Evolutionary conservation across 2,888 invertebrate species (phyloP).

Genomic region (Lepidocyrtoides sp.): DNA sequence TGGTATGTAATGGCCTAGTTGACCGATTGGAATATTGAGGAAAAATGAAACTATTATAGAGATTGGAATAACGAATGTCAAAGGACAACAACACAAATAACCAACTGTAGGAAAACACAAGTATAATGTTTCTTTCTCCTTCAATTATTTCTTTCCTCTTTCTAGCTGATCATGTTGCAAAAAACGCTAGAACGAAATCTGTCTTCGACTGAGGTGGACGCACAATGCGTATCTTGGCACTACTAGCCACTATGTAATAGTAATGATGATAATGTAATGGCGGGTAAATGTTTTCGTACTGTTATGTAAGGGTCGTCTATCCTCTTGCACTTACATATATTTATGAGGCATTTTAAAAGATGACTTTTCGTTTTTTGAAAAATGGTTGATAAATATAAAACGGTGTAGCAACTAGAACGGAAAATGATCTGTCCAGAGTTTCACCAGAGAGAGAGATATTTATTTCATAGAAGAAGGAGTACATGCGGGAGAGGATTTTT

Average conservation of each 20-base stretch:
- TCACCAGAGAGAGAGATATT: slow-evolving; percentile 17
- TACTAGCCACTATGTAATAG: no score
- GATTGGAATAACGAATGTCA: slow-evolving; percentile 35
- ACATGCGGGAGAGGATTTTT: background rate
- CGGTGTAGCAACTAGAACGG: slow-evolving; percentile 55
- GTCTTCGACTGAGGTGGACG: no score
- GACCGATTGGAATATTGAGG: background rate
- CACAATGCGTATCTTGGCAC: no score
- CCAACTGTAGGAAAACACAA: background rate
- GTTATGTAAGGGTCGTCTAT: no score
- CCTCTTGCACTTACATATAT: no score
- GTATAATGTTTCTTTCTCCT: slow-evolving; percentile 56
- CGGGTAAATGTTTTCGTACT: no score
- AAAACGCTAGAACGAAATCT: no score
- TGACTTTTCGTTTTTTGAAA: no score
- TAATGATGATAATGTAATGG: no score
- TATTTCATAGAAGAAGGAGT: slow-evolving; percentile 39
- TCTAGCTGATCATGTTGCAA: background rate
- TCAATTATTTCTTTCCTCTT: slow-evolving; percentile 59
- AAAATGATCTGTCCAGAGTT: slow-evolving; percentile 51
- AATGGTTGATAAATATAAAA: no score
- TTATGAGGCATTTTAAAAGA: no score
- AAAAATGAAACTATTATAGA: background rate
- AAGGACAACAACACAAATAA: slow-evolving; percentile 51
- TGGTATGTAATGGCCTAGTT: background rate